A percentile compares a stretch with the other conserved stretches of the same genome.
phyloP scores from a whole-genome alignment of 1,140 invertebrate genomes.

The Melitaea cinxia region DNA sequence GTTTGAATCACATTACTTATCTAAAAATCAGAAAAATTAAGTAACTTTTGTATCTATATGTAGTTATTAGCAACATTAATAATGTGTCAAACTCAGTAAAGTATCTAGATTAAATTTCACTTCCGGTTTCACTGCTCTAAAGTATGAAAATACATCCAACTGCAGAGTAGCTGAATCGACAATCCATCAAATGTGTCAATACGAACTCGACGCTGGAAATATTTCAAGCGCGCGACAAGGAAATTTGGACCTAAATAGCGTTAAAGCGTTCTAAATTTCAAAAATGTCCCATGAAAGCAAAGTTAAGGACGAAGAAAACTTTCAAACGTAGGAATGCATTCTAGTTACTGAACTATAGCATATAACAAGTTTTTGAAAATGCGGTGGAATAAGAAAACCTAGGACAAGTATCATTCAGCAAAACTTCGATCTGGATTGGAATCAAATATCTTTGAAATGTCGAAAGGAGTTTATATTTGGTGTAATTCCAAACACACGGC shows the following conservation, averaged over 20 bases:
- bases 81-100: no score
- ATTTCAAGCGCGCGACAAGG: background rate
- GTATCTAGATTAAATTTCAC: no score
- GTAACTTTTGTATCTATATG: no score
- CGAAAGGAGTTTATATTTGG: background rate
- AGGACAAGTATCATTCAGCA: background rate
- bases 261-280: background rate
- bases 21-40: no score
- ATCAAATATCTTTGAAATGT: background rate
- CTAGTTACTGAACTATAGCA: background rate
- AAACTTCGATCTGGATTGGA: background rate
- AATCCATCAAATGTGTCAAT: slow-evolving; percentile 10
- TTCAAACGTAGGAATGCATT: background rate
- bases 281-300: background rate
- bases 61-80: no score
- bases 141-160: background rate
- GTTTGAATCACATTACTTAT: no score
- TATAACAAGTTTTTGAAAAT: background rate
- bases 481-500: background rate
- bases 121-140: background rate
- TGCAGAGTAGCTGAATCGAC: background rate
- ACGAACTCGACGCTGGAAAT: background rate
- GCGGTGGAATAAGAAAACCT: background rate
- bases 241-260: background rate
- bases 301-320: background rate